Base-by-base conservation (phyloP, 2,113 vertebrate species). In the Panthera uncia region DNA sequence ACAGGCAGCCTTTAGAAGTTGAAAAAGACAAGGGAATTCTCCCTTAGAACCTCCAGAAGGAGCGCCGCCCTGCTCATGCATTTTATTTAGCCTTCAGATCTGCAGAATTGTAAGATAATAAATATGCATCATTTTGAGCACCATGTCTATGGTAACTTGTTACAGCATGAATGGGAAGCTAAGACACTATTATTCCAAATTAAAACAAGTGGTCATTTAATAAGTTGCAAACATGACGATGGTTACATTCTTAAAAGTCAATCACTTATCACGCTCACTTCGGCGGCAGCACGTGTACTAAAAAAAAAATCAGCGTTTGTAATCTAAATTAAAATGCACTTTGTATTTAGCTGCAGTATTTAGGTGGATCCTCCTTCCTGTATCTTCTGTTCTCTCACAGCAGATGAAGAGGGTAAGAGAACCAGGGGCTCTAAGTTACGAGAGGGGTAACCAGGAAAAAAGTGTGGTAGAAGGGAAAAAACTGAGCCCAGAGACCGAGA, bases 21-120 rank as follows among this genome's bases (percentile, higher is more conserved):
- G 31, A 69, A 41, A 14, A n/a, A 36, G 1, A 25, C 7, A 13
- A 52, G 23, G 23, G 33, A 21, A 38, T 7, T n/a, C 33, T 71
- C 45, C 57, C 13, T 29, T 2, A 29, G 16, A 45, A 21, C 14
- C 41, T 83, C 25, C 4, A 69, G 55, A 29, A 50, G 19, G 55
- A 27, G 10, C 1, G 0, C 21, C n/a, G 5, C 5, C 52, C 36
- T 29, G 11, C 11, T 33, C 13, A 27, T 27, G 66, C 7, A 2
- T 5, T 41, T 18, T 23, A 80, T 41, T 18, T 23, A 80, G 21
- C 78, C 45, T 45, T 61, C 33, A 27, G 19, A 9, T 4, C 7
- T 29, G 41, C 41, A 38, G 15, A 52, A 25, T 45, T 66, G 4
- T 16, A 23, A 74, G 13, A 36, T 18, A 36, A 57, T n/a, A 18